phyloP scores from a whole-genome alignment of 2,797 vertebrate genomes.

The Rhinoraja longicauda region DNA sequence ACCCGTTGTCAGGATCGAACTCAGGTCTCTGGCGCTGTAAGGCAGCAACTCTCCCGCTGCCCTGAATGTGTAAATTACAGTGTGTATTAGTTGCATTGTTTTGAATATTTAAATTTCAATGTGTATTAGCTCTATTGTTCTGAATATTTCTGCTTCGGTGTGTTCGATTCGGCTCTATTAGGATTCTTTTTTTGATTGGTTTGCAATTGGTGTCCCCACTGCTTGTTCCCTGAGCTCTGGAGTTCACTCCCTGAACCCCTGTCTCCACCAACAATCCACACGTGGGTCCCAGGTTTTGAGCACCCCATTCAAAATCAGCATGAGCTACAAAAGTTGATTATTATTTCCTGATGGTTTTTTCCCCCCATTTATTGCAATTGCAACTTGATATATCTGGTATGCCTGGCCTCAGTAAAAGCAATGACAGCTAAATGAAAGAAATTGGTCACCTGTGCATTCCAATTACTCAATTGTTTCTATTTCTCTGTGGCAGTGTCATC shows the following conservation, averaged over 20 bases:
- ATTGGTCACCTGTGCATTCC: background rate
- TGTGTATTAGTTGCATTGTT: background rate
- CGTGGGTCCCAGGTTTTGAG: background rate
- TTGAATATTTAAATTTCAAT: background rate
- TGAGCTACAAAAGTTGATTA: background rate
- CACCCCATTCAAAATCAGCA: background rate
- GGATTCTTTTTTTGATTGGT: background rate
- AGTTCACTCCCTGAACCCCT: background rate
- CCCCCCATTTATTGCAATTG: background rate
- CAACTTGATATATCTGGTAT: background rate
- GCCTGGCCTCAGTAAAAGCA: background rate
- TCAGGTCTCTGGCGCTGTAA: too few relatives aligned
- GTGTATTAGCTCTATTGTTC: background rate
- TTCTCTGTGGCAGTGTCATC: background rate
- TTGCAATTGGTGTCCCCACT: background rate
- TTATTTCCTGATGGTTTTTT: background rate
- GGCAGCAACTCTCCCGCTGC: background rate
- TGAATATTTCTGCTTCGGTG: background rate
- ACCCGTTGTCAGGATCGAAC: too few relatives aligned
- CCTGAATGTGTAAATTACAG: background rate
- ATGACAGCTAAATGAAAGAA: slow-evolving; percentile 15
- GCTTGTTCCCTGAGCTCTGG: background rate
- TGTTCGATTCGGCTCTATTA: background rate
- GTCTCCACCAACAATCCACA: background rate
- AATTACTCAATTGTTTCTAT: slow-evolving; percentile 4